These are phyloP conservation scores for Timema cristinae DNA, from an alignment of 2,888 invertebrate genomes.

Conservation along the genomic window DNA sequence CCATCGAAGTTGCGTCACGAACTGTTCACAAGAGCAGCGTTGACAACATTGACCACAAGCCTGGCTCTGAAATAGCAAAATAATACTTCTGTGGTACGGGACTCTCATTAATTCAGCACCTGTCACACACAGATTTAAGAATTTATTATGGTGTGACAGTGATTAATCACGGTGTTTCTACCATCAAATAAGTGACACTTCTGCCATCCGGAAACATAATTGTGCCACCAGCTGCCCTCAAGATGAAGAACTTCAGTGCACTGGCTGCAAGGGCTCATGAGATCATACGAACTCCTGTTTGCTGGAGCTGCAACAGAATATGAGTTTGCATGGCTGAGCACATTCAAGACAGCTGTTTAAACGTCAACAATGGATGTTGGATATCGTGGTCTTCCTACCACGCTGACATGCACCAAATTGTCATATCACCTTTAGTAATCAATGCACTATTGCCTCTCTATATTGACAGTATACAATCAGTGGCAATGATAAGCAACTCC, in stretches of 20 bases:
- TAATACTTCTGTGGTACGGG: constrained; percentile 12
- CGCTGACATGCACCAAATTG: constrained; percentile 2
- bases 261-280: constrained; percentile 8
- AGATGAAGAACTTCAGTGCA: background rate
- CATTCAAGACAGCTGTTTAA: constrained; percentile 15
- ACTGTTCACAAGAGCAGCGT: constrained; percentile 17
- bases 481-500: constrained; percentile 11
- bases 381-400: constrained; percentile 14
- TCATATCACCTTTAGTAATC: background rate
- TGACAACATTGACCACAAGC: background rate
- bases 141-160: background rate
- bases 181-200: background rate
- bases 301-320: constrained; percentile 14
- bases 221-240: background rate
- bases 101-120: constrained; percentile 14
- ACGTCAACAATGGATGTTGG: constrained; percentile 3
- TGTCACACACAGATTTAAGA: background rate
- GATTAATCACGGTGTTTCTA: background rate
- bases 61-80: constrained; percentile 10
- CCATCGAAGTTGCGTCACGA: background rate
- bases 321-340: constrained; percentile 15
- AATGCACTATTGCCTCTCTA: constrained; percentile 14
- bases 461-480: background rate
- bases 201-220: background rate
- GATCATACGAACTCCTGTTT: constrained; percentile 12